Evolutionary conservation across 2,113 vertebrate species (phyloP), one percentile per base, ranked within the genome.

Genomic region (Mustelus asterias): DNA sequence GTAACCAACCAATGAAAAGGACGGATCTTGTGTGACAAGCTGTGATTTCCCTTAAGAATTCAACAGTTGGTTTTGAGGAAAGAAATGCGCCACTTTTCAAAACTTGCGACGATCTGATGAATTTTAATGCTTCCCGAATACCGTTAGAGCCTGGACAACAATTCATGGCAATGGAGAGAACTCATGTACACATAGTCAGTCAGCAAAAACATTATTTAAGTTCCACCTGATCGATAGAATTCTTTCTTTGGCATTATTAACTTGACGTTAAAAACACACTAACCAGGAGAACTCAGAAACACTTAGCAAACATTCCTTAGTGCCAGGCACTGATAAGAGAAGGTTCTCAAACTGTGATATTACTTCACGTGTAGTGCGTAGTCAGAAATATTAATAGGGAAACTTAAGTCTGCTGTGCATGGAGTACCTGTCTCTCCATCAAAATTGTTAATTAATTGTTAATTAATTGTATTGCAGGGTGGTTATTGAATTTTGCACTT

Each of bases 41-140:
- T 65, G 29, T 60, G 89, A 93, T 93, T 37, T 93, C 33, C 89
- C 33, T 93, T 24, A 93, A 93, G 20, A 37, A 93, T 20, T 93
- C 89, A 93, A 93, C 89, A 93, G 89, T 93, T 93, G 89, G 89
- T 65, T 93, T 37, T 93, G 14, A 24, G 24, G 54, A 63, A 13
- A 18, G 65, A 37, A 65, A 37, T 67, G 63, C 18, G 41, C 60
- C 89, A 93, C 33, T 92, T 93, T 63, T 65, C 63, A 37, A 93
- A 22, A 93, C 33, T 65, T n/a, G 37, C 33, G 16, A 67, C 60
- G 18, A 93, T 93, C 60, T 18, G 16, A 67, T 65, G 37, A n/a
- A 65, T 58, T 37, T 63, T 37, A 37, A 33, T 65, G 60, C 67
- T 65, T 65, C 37, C 16, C 26, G 33, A 93, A 93, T 67, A 18